Conservation (phyloP, 2,797 vertebrate species). For the Manis crassicaudata region DNA sequence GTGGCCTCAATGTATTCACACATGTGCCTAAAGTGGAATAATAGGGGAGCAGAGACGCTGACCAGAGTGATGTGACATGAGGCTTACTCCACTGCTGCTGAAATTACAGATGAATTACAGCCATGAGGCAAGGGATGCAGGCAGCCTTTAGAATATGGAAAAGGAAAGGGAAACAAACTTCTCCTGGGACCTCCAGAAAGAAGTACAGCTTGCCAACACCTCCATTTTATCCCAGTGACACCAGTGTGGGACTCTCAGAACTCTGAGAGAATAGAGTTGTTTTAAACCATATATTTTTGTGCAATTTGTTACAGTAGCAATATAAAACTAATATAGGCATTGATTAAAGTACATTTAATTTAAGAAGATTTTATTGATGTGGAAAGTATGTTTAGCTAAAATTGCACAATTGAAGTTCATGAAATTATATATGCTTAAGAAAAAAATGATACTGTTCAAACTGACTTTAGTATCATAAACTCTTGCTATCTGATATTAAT, state of each 20-base stretch:
- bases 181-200: neutral
- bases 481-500: neutral
- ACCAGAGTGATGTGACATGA: neutral
- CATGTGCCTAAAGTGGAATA: neutral
- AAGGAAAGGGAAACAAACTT: neutral
- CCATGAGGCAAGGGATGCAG: neutral
- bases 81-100: neutral
- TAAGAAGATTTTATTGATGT: neutral
- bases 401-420: neutral
- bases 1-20: rapidly evolving
- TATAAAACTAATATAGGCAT: neutral
- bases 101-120: neutral
- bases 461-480: neutral
- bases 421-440: neutral
- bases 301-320: neutral
- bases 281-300: neutral
- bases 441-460: neutral
- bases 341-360: neutral
- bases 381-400: neutral
- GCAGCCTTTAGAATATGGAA: neutral
- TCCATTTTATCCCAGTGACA: neutral
- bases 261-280: neutral
- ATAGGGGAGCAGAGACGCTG: rapidly evolving
- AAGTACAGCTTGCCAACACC: neutral
- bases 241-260: neutral